These are phyloP conservation scores for Mycteria americana DNA, from an alignment of 2,797 vertebrate species.

Conservation along the genomic window DNA sequence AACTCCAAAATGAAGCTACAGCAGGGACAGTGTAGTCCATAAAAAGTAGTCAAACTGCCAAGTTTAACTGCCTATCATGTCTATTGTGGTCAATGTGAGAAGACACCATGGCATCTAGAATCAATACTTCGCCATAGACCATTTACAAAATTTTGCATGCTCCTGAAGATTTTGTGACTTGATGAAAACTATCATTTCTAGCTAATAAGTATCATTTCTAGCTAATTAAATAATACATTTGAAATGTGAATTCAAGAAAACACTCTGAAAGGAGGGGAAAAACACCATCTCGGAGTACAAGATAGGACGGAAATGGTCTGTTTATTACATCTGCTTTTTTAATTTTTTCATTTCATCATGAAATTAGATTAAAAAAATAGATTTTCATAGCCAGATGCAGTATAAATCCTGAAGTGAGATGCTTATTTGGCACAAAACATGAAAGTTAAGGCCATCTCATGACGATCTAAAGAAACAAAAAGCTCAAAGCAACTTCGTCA, in stretches of 20 bases:
- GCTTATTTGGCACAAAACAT: not conserved
- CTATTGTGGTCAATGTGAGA: not conserved
- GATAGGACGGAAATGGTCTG: not conserved
- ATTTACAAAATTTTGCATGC: not conserved
- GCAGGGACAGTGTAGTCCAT: not conserved
- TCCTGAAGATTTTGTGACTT: not conserved
- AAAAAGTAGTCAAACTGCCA: not conserved
- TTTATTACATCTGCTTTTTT: not conserved
- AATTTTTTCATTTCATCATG: not conserved
- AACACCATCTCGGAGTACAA: not conserved
- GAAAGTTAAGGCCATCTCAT: not conserved
- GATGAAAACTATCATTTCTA: not conserved
- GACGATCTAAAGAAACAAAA: not conserved
- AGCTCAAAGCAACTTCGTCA: not conserved
- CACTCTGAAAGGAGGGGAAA: not conserved
- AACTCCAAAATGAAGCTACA: not conserved
- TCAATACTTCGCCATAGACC: not conserved
- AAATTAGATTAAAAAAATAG: not conserved
- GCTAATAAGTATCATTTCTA: not conserved
- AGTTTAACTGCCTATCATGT: not conserved
- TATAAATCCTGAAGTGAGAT: not conserved
- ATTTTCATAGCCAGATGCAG: not conserved
- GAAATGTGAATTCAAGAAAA: not conserved
- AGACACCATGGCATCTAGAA: not conserved
- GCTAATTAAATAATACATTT: not conserved